Evolutionary conservation across 2,113 vertebrate species (phyloP), one percentile per base, ranked within the genome.

Genomic region (Clarias gariepinus): DNA sequence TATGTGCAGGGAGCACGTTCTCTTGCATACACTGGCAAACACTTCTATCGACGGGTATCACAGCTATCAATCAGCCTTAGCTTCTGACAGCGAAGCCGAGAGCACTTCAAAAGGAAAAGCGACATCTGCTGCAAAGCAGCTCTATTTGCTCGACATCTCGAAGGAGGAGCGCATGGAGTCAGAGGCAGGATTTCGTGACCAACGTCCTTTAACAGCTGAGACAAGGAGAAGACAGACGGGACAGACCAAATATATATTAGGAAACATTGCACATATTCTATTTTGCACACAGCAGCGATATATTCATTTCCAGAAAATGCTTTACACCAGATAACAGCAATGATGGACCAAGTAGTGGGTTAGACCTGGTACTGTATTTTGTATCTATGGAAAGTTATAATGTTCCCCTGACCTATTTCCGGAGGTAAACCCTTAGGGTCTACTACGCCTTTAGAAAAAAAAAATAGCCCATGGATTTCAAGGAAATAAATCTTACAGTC

Each of bases 1-100:
- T 19, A 63, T 58, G 23, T 52, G 52, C 18, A 36, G 2, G 18
- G 25, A 19, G 33, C 64, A 71, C 30, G 21, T 52, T 80, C n/a
- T 58, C 58, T 74, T 79, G 52, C 25, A 64, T 30, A 19, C 74
- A 9, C 30, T 33, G 16, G 36, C 83, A 64, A 80, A 76, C 78
- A n/a, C 68, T 78, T 47, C 78, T 64, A 79, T 87, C 79, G 36
- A 69, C 16, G 63, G 83, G 89, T 89, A 88, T 88, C 89, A 53
- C 81, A 90, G 90, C 89, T 91, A 91, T 94, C 91, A 92, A 92
- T 94, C 91, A 92, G 92, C 87, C n/a, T 23, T 82, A 85, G 90
- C 91, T 92, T 61, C 21, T 74, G 90, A 93, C 90, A 74, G 89
- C 89, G 91, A 89, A 60, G 77, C 84, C 76, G 88, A 89, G 86